phyloP scores from a whole-genome alignment of 2,113 vertebrate genomes.

The Psittacula cyanocephala region DNA sequence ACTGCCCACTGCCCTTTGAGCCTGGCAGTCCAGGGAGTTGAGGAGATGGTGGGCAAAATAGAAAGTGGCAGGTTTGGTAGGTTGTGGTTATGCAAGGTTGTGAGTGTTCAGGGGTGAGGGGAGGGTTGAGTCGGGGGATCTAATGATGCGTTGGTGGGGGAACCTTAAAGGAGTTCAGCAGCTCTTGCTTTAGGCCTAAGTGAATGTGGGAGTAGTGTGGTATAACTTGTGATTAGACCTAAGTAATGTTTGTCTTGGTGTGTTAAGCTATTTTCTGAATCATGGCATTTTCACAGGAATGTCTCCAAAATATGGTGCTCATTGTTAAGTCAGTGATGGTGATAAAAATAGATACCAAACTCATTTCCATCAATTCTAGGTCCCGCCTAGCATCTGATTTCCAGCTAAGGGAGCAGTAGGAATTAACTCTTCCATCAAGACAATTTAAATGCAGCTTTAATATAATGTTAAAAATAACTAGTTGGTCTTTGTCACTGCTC shows the following conservation, averaged over 20 bases:
- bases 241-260: constrained; percentile 64
- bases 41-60: background rate
- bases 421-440: constrained; percentile 53
- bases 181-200: constrained; percentile 40
- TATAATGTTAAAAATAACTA: constrained; percentile 42
- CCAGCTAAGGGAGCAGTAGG: constrained; percentile 38
- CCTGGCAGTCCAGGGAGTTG: background rate
- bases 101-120: background rate
- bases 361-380: constrained; percentile 60
- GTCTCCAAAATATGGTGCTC: constrained; percentile 64
- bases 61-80: background rate
- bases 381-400: constrained; percentile 51
- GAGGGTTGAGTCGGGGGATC: background rate
- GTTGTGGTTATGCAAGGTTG: background rate
- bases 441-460: constrained; percentile 31
- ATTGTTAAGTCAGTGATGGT: constrained; percentile 65
- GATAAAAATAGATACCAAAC: constrained; percentile 63
- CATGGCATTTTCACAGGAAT: constrained; percentile 68
- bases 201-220: constrained; percentile 65
- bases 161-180: constrained; percentile 52
- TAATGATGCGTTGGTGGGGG: background rate
- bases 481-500: constrained; percentile 3
- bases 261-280: constrained; percentile 71
- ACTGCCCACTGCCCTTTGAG: background rate
- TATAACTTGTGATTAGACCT: constrained; percentile 69